Conservation (phyloP, 2,113 vertebrate genomes). For the Trichomycterus rosablanca region DNA sequence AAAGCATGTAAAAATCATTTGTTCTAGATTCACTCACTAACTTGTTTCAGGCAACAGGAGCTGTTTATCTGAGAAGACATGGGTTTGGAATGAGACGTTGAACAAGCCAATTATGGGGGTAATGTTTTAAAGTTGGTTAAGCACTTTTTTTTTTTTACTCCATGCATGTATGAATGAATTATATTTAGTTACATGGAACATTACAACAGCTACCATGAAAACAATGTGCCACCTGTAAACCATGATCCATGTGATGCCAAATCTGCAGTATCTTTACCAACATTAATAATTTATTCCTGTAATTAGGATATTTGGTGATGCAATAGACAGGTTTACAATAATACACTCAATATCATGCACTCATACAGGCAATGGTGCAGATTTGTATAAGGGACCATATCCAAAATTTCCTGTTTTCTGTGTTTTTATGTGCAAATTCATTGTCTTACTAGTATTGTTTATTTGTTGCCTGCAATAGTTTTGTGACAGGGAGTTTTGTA, state of each 20-base stretch:
- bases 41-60: too few species aligned
- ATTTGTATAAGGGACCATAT: conserved; percentile 30
- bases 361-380: not conserved
- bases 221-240: not conserved
- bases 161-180: too few species aligned
- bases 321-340: conserved; percentile 5
- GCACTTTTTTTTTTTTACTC: too few species aligned
- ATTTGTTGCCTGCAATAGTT: conserved; percentile 30
- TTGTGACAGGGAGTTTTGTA: conserved; percentile 37
- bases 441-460: conserved; percentile 27
- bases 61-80: too few species aligned
- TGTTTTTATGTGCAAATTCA: conserved; percentile 15
- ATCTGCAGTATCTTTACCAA: not conserved
- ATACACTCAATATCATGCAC: not conserved
- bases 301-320: not conserved
- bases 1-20: too few species aligned
- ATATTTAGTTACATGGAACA: too few species aligned
- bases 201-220: too few species aligned
- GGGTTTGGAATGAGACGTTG: too few species aligned
- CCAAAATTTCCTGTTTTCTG: conserved; percentile 13
- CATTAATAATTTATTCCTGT: not conserved
- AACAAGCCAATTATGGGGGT: too few species aligned
- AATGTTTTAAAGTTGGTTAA: too few species aligned
- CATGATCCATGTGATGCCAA: conserved; percentile 66
- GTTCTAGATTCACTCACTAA: too few species aligned